phyloP scores from a whole-genome alignment of 2,888 invertebrate genomes.

The Neelides folsomi region DNA sequence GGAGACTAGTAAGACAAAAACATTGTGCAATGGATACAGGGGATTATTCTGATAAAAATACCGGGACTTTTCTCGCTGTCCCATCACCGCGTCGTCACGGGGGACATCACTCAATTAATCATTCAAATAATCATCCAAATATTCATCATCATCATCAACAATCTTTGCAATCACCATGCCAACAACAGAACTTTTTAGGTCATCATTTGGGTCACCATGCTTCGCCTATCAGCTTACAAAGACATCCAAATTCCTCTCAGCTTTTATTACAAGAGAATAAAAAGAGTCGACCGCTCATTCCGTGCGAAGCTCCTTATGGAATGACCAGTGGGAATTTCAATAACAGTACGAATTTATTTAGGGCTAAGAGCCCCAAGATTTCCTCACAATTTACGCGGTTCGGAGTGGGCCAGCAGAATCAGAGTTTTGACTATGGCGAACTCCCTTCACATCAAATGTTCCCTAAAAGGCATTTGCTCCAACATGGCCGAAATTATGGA shows the following conservation, averaged over 20 bases:
- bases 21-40: constrained; percentile 26
- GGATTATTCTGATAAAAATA: constrained; percentile 4
- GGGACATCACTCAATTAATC: no score
- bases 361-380: not conserved
- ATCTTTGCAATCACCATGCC: no score
- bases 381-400: not conserved
- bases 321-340: constrained; percentile 12
- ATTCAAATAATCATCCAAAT: no score
- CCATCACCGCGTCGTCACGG: constrained; percentile 25
- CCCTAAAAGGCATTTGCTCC: constrained; percentile 32
- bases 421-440: constrained; percentile 32
- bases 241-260: constrained; percentile 31
- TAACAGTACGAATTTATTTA: no score
- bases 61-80: constrained; percentile 19
- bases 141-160: not conserved
- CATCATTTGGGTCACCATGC: constrained; percentile 13
- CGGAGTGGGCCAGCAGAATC: constrained; percentile 8
- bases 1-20: constrained; percentile 29
- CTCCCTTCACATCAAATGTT: constrained; percentile 34
- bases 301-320: constrained; percentile 27
- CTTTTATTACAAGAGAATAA: constrained; percentile 31
- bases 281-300: constrained; percentile 27
- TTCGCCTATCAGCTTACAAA: constrained; percentile 30
- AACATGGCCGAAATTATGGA: constrained; percentile 23
- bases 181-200: no score